These are phyloP conservation scores for Halesus radiatus DNA, from an alignment of 1,140 invertebrate species.

Conservation along the genomic window DNA sequence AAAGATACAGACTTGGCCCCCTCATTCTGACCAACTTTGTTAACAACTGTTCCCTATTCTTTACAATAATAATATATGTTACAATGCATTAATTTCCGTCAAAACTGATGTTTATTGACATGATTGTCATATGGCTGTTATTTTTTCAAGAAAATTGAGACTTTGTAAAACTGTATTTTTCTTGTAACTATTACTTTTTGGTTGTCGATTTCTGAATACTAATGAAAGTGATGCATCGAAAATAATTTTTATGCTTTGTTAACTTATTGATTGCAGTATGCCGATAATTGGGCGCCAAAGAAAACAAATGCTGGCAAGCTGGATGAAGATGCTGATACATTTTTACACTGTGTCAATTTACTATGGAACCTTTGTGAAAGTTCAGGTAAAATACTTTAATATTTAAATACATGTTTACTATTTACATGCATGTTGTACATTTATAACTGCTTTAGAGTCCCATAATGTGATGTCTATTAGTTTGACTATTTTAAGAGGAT, in stretches of 20 bases:
- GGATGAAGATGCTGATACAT: constrained; percentile 76
- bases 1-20: too few relatives aligned
- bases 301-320: constrained; percentile 64
- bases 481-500: too few relatives aligned
- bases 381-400: constrained; percentile 60
- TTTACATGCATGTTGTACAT: not conserved
- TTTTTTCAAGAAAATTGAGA: too few relatives aligned
- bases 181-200: too few relatives aligned
- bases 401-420: not conserved
- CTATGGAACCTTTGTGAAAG: constrained; percentile 80
- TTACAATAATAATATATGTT: too few relatives aligned
- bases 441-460: too few relatives aligned
- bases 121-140: too few relatives aligned
- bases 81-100: not conserved
- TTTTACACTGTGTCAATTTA: constrained; percentile 76
- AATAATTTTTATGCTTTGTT: not conserved
- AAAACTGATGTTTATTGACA: too few relatives aligned
- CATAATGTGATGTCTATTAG: too few relatives aligned
- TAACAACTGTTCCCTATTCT: not conserved
- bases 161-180: too few relatives aligned
- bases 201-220: too few relatives aligned
- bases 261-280: constrained; percentile 60
- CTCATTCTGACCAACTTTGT: not conserved
- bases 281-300: constrained; percentile 64
- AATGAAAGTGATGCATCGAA: too few relatives aligned